Evolutionary conservation across 2,888 invertebrate species (phyloP).

Genomic region (Ellobium chinense): DNA sequence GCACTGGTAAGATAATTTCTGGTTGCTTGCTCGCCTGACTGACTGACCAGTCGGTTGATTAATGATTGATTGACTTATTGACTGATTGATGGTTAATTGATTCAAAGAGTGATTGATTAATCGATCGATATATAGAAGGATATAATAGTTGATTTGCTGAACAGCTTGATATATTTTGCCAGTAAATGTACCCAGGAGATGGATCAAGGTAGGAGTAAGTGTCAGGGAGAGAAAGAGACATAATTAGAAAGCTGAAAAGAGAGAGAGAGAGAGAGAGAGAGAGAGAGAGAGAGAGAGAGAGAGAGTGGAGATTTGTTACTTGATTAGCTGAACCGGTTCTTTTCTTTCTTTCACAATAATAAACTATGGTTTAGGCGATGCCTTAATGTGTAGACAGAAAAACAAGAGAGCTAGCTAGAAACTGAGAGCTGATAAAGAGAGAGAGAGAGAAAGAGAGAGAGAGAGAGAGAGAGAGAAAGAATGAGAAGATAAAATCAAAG

Average conservation of each 20-base stretch:
- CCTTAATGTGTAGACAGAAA: too few species aligned
- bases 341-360: too few species aligned
- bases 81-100: background rate
- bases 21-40: too few species aligned
- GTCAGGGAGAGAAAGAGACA: too few species aligned
- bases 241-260: too few species aligned
- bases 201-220: too few species aligned
- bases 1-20: too few species aligned
- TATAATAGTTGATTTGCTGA: background rate
- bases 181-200: too few species aligned
- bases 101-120: background rate
- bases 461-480: background rate
- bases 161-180: background rate
- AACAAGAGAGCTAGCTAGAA: background rate
- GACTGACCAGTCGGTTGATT: background rate
- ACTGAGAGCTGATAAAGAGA: background rate
- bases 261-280: background rate
- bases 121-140: background rate
- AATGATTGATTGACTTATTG: background rate
- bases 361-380: too few species aligned
- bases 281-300: background rate
- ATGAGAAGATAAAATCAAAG: background rate
- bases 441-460: background rate
- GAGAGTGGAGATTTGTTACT: too few species aligned
- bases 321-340: too few species aligned